These are phyloP conservation scores for Mesopsocus fuscifrons DNA, from an alignment of 2,888 invertebrate species.

Conservation along the genomic window DNA sequence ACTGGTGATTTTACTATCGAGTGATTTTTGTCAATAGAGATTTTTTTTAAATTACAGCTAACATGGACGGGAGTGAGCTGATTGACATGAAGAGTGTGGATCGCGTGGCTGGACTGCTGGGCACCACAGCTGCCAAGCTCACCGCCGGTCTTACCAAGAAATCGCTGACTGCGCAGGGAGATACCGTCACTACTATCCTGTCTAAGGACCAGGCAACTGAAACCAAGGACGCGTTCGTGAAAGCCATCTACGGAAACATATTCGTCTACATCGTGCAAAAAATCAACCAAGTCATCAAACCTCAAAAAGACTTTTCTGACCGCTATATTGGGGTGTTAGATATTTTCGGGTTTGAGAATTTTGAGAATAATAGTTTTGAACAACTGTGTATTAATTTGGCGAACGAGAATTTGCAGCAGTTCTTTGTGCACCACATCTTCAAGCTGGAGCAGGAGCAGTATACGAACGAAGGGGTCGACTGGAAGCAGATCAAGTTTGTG, in stretches of 20 bases:
- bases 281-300: constrained; percentile 70
- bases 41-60: too few relatives aligned
- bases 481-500: constrained; percentile 77
- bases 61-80: constrained; percentile 77
- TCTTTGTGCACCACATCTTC: constrained; percentile 88
- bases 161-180: constrained; percentile 69
- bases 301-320: constrained; percentile 36
- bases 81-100: constrained; percentile 46
- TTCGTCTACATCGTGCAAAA: constrained; percentile 79
- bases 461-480: constrained; percentile 71
- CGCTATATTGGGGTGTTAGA: constrained; percentile 81
- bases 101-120: constrained; percentile 49
- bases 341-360: constrained; percentile 96
- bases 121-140: constrained; percentile 47
- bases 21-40: too few relatives aligned
- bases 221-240: constrained; percentile 81
- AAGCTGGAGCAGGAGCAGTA: constrained; percentile 92
- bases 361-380: constrained; percentile 79
- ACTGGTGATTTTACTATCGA: too few relatives aligned
- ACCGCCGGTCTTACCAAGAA: constrained; percentile 66
- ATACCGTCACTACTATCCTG: constrained; percentile 40
- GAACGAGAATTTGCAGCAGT: constrained; percentile 91
- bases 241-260: constrained; percentile 79
- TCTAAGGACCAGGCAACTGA: constrained; percentile 59
- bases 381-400: constrained; percentile 94